These are phyloP conservation scores for Tetramorium simillimum DNA, from an alignment of 1,140 invertebrate genomes.

Conservation along the genomic window DNA sequence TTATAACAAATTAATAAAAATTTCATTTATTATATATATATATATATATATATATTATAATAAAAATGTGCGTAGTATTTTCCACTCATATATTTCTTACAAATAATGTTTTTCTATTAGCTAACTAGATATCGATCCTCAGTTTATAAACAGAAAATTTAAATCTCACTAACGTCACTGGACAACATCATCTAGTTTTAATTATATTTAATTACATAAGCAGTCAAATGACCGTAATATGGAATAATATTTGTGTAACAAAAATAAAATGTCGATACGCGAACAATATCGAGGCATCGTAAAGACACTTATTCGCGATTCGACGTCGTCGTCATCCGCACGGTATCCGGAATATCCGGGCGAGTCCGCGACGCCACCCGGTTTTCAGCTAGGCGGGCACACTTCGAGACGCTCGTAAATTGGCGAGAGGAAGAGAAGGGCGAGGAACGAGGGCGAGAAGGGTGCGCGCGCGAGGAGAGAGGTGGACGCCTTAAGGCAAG, in stretches of 20 bases:
- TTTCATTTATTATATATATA: not conserved
- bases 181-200: not conserved
- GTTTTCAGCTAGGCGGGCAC: conserved; percentile 67
- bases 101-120: not conserved
- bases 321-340: conserved; percentile 15
- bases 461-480: conserved; percentile 61
- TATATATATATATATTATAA: no score
- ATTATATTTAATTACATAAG: no score
- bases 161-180: not conserved
- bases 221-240: not conserved
- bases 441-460: conserved; percentile 40
- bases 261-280: conserved; percentile 17
- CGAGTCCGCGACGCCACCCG: conserved; percentile 54
- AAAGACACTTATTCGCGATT: not conserved
- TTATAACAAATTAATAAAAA: not conserved
- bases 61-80: not conserved
- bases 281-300: conserved; percentile 42
- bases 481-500: conserved; percentile 39
- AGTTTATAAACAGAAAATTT: not conserved
- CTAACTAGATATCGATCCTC: not conserved
- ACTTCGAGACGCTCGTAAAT: conserved; percentile 71
- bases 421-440: conserved; percentile 62
- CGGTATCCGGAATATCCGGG: conserved; percentile 56
- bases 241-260: not conserved
- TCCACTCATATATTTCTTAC: not conserved